These are phyloP conservation scores for Podotricha telesiphe DNA, from an alignment of 2,888 invertebrate genomes.

Conservation along the genomic window DNA sequence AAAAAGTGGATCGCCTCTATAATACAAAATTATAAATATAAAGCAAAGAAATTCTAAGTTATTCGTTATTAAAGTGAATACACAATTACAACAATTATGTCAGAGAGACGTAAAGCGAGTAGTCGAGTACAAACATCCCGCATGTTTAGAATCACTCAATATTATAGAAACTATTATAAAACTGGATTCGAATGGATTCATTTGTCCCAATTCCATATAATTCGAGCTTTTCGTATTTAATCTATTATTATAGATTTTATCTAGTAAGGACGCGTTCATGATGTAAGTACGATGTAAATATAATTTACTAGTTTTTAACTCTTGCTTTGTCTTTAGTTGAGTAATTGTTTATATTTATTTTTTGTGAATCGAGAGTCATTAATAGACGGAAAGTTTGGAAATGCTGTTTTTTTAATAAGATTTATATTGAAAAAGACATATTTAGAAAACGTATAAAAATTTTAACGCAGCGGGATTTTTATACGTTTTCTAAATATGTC, in stretches of 20 bases:
- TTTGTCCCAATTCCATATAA: slow-evolving; percentile 65
- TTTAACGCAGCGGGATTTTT: too few species aligned
- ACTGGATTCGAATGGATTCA: slow-evolving; percentile 63
- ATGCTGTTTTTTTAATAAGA: too few species aligned
- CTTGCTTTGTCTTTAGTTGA: too few species aligned
- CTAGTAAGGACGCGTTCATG: slow-evolving; percentile 52
- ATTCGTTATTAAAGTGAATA: slow-evolving; percentile 6
- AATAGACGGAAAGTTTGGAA: too few species aligned
- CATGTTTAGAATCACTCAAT: slow-evolving; percentile 56
- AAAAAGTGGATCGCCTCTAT: too few species aligned
- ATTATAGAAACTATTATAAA: slow-evolving; percentile 61
- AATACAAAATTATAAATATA: neutral
- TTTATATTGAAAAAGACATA: too few species aligned
- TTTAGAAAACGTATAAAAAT: too few species aligned
- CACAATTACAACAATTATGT: slow-evolving; percentile 30
- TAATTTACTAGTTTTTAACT: too few species aligned
- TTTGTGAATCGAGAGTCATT: too few species aligned
- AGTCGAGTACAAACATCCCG: slow-evolving; percentile 69
- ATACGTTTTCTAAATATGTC: too few species aligned
- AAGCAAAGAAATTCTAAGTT: neutral
- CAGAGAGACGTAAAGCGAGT: slow-evolving; percentile 50
- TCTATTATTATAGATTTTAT: slow-evolving; percentile 57
- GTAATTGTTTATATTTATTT: too few species aligned
- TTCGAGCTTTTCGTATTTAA: slow-evolving; percentile 51
- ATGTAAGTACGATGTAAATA: neutral